Conservation (phyloP, 2,113 vertebrate genomes). For the Oryzias curvinotus region DNA sequence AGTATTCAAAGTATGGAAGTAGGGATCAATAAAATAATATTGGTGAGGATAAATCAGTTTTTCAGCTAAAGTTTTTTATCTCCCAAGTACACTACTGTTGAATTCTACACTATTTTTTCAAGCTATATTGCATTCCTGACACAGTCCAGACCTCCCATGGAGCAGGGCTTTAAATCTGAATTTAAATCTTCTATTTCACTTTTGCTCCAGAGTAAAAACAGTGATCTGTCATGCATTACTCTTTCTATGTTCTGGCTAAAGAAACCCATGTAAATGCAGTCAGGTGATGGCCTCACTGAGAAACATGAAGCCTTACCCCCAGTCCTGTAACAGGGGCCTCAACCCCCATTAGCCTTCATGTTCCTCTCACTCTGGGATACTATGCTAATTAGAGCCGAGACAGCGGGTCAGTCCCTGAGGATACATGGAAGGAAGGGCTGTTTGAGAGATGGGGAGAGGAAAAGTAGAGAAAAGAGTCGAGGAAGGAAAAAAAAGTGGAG, state of each 20-base stretch:
- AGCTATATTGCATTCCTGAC: too few species aligned
- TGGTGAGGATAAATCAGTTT: too few species aligned
- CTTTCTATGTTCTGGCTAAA: constrained; percentile 34
- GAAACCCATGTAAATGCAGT: constrained; percentile 53
- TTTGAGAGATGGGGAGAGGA: neutral
- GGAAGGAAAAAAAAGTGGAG: constrained; percentile 17
- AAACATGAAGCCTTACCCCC: constrained; percentile 64
- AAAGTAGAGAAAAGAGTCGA: constrained; percentile 14
- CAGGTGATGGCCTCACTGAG: constrained; percentile 59
- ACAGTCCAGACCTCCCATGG: too few species aligned
- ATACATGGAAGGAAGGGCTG: constrained; percentile 36
- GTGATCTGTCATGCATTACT: constrained; percentile 59
- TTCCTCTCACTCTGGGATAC: constrained; percentile 68
- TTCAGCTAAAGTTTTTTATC: too few species aligned
- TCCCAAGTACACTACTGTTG: too few species aligned
- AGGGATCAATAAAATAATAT: too few species aligned
- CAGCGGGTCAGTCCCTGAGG: constrained; percentile 55
- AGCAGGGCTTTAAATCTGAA: too few species aligned
- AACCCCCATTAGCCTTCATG: constrained; percentile 67
- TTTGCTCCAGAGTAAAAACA: constrained; percentile 39
- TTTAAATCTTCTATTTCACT: constrained; percentile 25
- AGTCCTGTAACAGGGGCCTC: constrained; percentile 49
- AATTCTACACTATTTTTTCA: too few species aligned
- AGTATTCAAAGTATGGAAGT: too few species aligned
- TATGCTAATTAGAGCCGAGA: constrained; percentile 76